These are phyloP conservation scores for Epizoanthus ramosus DNA, from an alignment of 92 coral and sea anemone genomes.

Conservation along the genomic window DNA sequence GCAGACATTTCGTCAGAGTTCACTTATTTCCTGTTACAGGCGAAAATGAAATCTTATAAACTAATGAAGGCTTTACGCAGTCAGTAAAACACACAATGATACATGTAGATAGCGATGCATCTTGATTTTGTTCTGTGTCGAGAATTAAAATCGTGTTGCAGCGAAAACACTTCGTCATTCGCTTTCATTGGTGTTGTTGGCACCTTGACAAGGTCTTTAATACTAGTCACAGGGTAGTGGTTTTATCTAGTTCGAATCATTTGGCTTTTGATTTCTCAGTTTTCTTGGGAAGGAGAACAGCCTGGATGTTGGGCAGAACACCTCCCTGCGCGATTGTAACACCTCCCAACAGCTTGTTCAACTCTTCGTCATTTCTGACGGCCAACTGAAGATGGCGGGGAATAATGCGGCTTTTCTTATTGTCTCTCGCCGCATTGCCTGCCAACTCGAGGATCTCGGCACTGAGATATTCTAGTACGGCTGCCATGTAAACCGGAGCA, in stretches of 20 bases:
- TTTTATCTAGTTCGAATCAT: not conserved
- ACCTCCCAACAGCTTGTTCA: slow-evolving; percentile 28
- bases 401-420: slow-evolving; percentile 32
- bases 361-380: slow-evolving; percentile 32
- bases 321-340: slow-evolving; percentile 41
- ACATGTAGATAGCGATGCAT: too few species aligned
- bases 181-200: not conserved
- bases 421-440: slow-evolving; percentile 43
- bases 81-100: too few species aligned
- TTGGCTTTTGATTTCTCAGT: slow-evolving; percentile 12
- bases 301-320: slow-evolving; percentile 35
- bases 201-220: not conserved
- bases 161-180: not conserved
- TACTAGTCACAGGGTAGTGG: not conserved
- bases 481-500: slow-evolving; percentile 36
- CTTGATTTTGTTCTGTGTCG: too few species aligned
- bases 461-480: slow-evolving; percentile 39
- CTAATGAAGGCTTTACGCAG: too few species aligned
- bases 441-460: slow-evolving; percentile 44
- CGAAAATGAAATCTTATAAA: too few species aligned
- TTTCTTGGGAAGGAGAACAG: slow-evolving; percentile 37
- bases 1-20: not conserved
- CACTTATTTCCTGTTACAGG: too few species aligned
- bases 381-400: slow-evolving; percentile 45
- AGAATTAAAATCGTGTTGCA: not conserved